Evolutionary conservation across 1,140 invertebrate genomes (phyloP), one percentile per base, ranked within the genome.

Genomic region (Temnothorax longispinosus): DNA sequence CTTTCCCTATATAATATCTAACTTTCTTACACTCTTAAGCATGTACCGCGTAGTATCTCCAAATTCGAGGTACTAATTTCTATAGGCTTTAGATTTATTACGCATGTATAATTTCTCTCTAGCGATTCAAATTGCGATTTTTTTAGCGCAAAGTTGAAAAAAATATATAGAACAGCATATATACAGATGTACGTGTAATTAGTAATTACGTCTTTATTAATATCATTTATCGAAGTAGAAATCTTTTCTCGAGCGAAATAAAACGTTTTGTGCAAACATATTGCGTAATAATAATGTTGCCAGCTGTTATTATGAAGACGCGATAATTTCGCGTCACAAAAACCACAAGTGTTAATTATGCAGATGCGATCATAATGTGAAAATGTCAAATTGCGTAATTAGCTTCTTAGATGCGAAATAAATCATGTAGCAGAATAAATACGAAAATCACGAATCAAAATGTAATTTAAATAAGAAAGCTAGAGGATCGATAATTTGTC

Each of bases 371-470:
- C 50, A 15, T 21, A 82, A 82, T 58, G 18, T 47, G 21, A 2
- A 47, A 74, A 21, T 27, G 27, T 21, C 15, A 58, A 58, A 44
- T 58, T 69, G 78, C 21, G 35, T 71, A 82, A 72, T 74, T 82
- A 41, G 27, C 41, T 58, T 74, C 15, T 60, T 44, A 82, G 65
- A 58, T 21, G 27, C 27, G 18, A 11, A 47, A 82, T 11, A 47
- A 74, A 82, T 80, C n/a, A 65, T 67, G 18, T 44, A 69, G 8
- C 47, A 52, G 7, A 52, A 7, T 81, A 41, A 78, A 78, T 35
- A 50, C 47, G 47, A 52, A 44, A 58, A 72, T 72, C 64, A 44
- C n/a, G 10, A 67, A 44, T 67, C 11, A 3, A 67, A 67, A 69
- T 7, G 47, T 54, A 58, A 44, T 15, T 44, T 71, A 54, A 47